phyloP scores from a whole-genome alignment of 1,140 invertebrate genomes.

The Prorops nasuta region DNA sequence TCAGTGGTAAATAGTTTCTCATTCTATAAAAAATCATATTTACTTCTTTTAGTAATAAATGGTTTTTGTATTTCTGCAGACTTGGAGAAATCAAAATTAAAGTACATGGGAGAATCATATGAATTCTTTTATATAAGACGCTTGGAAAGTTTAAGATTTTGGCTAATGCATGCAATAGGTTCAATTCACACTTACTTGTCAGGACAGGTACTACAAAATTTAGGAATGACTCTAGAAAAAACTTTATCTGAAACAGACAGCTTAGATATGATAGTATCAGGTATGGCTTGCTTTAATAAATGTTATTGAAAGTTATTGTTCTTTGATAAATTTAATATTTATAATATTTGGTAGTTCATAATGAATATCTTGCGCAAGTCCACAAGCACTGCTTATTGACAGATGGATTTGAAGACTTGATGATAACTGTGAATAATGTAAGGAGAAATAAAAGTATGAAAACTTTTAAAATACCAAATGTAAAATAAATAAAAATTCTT shows the following conservation, averaged over 20 bases:
- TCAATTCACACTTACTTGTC: conserved; percentile 66
- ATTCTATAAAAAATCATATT: background rate
- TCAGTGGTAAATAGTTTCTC: conserved; percentile 43
- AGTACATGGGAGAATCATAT: conserved; percentile 26
- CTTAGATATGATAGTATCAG: conserved; percentile 52
- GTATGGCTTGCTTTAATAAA: conserved; percentile 22
- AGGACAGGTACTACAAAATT: conserved; percentile 62
- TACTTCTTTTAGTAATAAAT: background rate
- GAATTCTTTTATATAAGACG: conserved; percentile 53
- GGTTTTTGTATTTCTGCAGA: conserved; percentile 30
- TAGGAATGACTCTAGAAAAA: conserved; percentile 54
- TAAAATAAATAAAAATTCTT: conserved; percentile 5
- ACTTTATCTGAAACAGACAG: conserved; percentile 52
- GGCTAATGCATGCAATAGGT: conserved; percentile 62
- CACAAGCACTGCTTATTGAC: conserved; percentile 51
- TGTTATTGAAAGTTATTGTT: background rate
- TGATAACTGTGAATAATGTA: conserved; percentile 46
- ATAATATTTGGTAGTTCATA: conserved; percentile 41
- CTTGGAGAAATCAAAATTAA: conserved; percentile 37
- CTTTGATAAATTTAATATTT: background rate
- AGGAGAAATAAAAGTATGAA: conserved; percentile 7
- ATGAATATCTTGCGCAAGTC: conserved; percentile 50
- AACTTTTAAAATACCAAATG: conserved; percentile 3
- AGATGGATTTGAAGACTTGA: conserved; percentile 42
- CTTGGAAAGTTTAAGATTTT: conserved; percentile 62